A percentile compares a stretch with the other conserved stretches of the same genome.
phyloP scores from a whole-genome alignment of 2,888 invertebrate species.

The Parnassius glacialis region DNA sequence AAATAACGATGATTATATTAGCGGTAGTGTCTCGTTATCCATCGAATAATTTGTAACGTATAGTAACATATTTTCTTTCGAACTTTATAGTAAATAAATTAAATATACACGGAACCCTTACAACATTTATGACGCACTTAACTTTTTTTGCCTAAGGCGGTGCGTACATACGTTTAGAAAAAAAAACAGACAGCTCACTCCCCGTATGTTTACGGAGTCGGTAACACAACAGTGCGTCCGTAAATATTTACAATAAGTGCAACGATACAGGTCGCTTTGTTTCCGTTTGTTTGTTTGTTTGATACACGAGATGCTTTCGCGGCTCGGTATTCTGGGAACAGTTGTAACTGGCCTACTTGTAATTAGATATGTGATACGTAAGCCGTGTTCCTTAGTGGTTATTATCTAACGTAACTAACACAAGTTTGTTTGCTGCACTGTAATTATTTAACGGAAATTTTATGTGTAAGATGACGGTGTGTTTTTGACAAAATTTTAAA shows the following conservation, averaged over 20 bases:
- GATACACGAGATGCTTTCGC: constrained; percentile 14
- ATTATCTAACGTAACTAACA: constrained; percentile 6
- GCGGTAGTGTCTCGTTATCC: too few relatives aligned
- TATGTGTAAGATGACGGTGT: too few relatives aligned
- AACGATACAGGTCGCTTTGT: constrained; percentile 27
- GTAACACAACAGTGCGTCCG: constrained; percentile 16
- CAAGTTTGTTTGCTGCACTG: background rate
- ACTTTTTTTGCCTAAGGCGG: constrained; percentile 2
- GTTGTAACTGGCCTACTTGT: constrained; percentile 1
- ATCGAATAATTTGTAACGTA: too few relatives aligned
- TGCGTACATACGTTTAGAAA: background rate
- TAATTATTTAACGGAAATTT: background rate
- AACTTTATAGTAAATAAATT: too few relatives aligned
- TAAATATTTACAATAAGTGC: constrained; percentile 25
- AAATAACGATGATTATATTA: too few relatives aligned
- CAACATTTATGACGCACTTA: background rate
- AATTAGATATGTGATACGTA: constrained; percentile 7
- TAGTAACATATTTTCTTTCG: too few relatives aligned
- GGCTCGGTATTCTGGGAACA: constrained; percentile 5
- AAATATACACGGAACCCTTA: background rate
- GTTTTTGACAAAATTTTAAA: too few relatives aligned
- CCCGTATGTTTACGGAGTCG: constrained; percentile 16
- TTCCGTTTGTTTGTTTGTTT: constrained; percentile 20
- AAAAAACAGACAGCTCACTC: constrained; percentile 20
- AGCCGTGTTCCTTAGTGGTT: background rate